Base-by-base conservation (phyloP, 1,140 invertebrate species). In the Apis dorsata region DNA sequence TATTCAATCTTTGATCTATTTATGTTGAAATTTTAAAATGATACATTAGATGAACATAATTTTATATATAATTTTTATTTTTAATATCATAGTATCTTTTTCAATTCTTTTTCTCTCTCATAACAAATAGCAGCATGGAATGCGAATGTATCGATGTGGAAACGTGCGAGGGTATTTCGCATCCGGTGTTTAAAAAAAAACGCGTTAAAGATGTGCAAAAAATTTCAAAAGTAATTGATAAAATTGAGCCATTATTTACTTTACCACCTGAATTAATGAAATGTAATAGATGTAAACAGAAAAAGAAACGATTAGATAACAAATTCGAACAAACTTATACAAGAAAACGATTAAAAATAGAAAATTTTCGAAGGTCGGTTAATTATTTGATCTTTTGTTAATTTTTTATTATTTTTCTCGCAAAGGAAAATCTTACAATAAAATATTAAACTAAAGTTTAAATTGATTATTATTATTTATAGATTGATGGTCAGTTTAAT, bases 401-500 rank as follows among this genome's bases (percentile, higher is more conserved):
- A 28, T 7, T 34, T 12, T 24, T 19, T 17, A 5, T 24, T 2
- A 34, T 17, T 55, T 55, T 44, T 44, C 34, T 44, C 34, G 10
- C 8, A 12, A 55, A 55, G 19, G 4, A 49, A 19, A 12, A 11
- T 10, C 1, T 55, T 9, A 49, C 9, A 49, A 5, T 0, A 19
- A 69, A 0, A 69, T 49, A 34, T 21, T 9, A 59, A 68, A 70
- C 0, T 13, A 24, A 13, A 7, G 49, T 7, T 49, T 75, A 15
- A 44, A 15, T 28, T 17, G 24, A 34, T 13, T 21, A 34, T 34
- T 69, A 3, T 53, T 69, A 3, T 53, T 82, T 55, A 4, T 12
- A 89, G 95, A 87, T 96, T 96, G 86, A 93, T 98, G 68, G 96
- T 98, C 28, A 95, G 96, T 84, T 93, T 98, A 69, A 96, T 98